Conservation (phyloP, 2,888 invertebrate species). For the Drosophila conformis region DNA sequence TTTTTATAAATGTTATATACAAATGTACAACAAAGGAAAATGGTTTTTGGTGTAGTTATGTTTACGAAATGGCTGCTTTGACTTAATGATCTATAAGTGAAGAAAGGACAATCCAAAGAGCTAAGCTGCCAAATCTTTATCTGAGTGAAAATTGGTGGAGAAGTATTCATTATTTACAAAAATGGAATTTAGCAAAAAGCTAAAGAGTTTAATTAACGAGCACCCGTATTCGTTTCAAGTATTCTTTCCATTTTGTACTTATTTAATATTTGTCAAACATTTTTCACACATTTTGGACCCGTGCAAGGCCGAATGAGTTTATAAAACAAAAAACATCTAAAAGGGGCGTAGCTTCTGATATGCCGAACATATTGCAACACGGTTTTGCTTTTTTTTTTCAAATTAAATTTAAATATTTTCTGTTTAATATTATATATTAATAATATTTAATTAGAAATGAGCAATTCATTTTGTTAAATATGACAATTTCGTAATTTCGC, state of each 20-base stretch:
- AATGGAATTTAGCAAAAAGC: not conserved
- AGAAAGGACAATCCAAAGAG: not conserved
- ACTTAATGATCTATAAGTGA: not conserved
- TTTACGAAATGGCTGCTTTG: not conserved
- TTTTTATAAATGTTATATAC: not conserved
- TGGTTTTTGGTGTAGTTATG: not conserved
- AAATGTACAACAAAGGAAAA: not conserved
- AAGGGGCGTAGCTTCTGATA: not conserved
- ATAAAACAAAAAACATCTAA: not conserved
- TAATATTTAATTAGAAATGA: not conserved
- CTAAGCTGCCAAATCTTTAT: not conserved
- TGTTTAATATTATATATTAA: not conserved
- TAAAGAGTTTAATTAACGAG: not conserved
- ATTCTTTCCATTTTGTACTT: not conserved
- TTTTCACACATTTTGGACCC: not conserved
- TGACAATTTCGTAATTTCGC: not conserved
- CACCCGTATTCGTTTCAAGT: not conserved
- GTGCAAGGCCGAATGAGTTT: not conserved
- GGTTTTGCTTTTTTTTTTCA: not conserved
- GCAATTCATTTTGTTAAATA: not conserved
- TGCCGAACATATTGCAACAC: not conserved
- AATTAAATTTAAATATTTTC: not conserved
- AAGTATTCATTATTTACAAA: not conserved
- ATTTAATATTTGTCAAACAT: not conserved
- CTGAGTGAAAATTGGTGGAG: not conserved